These are phyloP conservation scores for Aporophyla nigra DNA, from an alignment of 2,888 invertebrate species.

Conservation along the genomic window DNA sequence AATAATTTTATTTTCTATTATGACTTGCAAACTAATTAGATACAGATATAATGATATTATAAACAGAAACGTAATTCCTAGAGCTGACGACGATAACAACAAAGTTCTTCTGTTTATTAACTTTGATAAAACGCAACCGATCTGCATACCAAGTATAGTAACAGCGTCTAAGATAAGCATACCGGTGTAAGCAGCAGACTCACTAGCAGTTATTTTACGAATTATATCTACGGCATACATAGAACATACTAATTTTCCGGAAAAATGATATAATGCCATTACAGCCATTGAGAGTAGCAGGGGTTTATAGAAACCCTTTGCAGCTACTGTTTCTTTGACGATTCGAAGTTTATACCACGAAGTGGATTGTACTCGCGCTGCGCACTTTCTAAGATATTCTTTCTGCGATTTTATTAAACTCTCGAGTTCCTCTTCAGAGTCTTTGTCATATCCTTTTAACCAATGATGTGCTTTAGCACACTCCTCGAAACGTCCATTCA, in stretches of 20 bases:
- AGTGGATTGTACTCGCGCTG: slow-evolving; percentile 45
- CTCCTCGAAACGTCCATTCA: slow-evolving; percentile 68
- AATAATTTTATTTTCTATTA: slow-evolving; percentile 74
- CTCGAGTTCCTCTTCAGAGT: slow-evolving; percentile 71
- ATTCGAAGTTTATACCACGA: slow-evolving; percentile 52
- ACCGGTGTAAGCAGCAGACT: slow-evolving; percentile 75
- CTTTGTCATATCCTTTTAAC: slow-evolving; percentile 69
- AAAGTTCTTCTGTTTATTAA: slow-evolving; percentile 76
- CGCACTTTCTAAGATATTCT: slow-evolving; percentile 52
- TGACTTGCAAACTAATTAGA: slow-evolving; percentile 68
- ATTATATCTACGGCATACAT: slow-evolving; percentile 79
- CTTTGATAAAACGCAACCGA: slow-evolving; percentile 76
- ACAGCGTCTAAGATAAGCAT: slow-evolving; percentile 82
- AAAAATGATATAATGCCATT: slow-evolving; percentile 67
- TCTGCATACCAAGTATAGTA: slow-evolving; percentile 80
- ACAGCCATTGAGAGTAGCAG: slow-evolving; percentile 67
- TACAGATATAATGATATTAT: slow-evolving; percentile 78
- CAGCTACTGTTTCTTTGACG: slow-evolving; percentile 56
- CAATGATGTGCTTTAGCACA: slow-evolving; percentile 69
- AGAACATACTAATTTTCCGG: slow-evolving; percentile 74
- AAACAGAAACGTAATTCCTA: slow-evolving; percentile 76
- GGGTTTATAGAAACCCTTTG: slow-evolving; percentile 73
- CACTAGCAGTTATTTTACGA: slow-evolving; percentile 74
- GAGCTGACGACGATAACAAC: slow-evolving; percentile 71
- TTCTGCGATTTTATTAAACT: slow-evolving; percentile 65